These are phyloP conservation scores for Micromussa lordhowensis DNA, from an alignment of 92 coral and sea anemone species.

Conservation along the genomic window DNA sequence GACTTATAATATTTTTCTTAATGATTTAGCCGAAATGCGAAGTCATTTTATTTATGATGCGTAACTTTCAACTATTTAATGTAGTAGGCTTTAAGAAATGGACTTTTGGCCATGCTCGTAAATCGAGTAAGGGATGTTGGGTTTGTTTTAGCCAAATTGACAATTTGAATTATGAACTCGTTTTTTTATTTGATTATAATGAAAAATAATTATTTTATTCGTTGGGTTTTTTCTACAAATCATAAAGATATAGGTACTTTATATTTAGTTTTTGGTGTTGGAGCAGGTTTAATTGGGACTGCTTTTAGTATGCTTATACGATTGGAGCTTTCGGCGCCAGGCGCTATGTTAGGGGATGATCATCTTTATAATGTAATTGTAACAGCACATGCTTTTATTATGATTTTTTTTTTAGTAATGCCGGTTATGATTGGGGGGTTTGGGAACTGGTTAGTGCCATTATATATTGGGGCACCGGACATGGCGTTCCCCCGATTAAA, in stretches of 20 bases:
- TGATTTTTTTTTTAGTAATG: constrained; percentile 83
- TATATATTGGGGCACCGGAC: constrained; percentile 76
- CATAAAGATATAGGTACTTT: constrained; percentile 88
- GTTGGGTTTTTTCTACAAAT: constrained; percentile 80
- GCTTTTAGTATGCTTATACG: constrained; percentile 86
- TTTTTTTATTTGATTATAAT: no score
- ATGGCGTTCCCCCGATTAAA: constrained; percentile 85
- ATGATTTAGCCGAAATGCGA: no score
- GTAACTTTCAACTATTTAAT: no score
- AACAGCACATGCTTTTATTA: constrained; percentile 82
- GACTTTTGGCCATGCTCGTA: no score
- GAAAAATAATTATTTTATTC: constrained; percentile 72
- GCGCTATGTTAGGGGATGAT: constrained; percentile 90
- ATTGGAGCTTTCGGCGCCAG: constrained; percentile 86
- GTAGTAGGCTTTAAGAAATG: no score
- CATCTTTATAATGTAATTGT: constrained; percentile 89
- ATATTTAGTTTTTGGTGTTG: constrained; percentile 80
- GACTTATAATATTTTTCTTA: no score
- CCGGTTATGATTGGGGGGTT: constrained; percentile 84
- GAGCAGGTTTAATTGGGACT: constrained; percentile 82
- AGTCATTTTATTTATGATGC: no score
- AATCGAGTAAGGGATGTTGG: no score
- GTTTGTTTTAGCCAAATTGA: no score
- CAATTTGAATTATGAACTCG: no score
- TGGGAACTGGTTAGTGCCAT: constrained; percentile 81